Evolutionary conservation across 2,113 vertebrate genomes (phyloP).

Genomic region (Lampris incognitus): DNA sequence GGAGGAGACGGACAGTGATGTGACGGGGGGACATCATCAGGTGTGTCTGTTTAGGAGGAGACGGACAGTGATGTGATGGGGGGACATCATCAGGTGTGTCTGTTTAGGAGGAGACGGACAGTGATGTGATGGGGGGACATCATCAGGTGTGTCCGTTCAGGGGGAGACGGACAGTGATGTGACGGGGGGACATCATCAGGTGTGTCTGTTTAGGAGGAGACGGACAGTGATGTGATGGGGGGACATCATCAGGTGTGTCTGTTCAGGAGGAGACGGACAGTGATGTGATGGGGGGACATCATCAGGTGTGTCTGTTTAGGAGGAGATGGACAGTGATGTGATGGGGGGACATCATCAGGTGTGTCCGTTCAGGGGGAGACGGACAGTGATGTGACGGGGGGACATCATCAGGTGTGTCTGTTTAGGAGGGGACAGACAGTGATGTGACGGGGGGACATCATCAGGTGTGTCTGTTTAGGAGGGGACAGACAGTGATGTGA

Average conservation of each 20-base stretch:
- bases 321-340: slow-evolving; percentile 18
- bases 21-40: slow-evolving; percentile 29
- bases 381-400: slow-evolving; percentile 1
- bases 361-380: slow-evolving; percentile 18
- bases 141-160: slow-evolving; percentile 18
- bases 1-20: slow-evolving; percentile 17
- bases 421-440: slow-evolving; percentile 23
- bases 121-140: slow-evolving; percentile 7
- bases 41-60: slow-evolving; percentile 8
- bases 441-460: slow-evolving; percentile 12
- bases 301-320: slow-evolving; percentile 17
- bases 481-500: slow-evolving; percentile 17
- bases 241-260: slow-evolving; percentile 24
- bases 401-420: slow-evolving; percentile 23
- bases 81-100: slow-evolving; percentile 27
- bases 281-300: slow-evolving; percentile 8
- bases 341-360: slow-evolving; percentile 26
- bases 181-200: slow-evolving; percentile 27
- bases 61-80: slow-evolving; percentile 3
- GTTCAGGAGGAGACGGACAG: slow-evolving; percentile 25
- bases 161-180: slow-evolving; percentile 15
- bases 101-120: slow-evolving; percentile 21
- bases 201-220: slow-evolving; percentile 19
- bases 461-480: slow-evolving; percentile 16
- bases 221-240: neutral